Evolutionary conservation across 2,888 invertebrate genomes (phyloP), one percentile per base, ranked within the genome.

Genomic region (Smittia aterrima): DNA sequence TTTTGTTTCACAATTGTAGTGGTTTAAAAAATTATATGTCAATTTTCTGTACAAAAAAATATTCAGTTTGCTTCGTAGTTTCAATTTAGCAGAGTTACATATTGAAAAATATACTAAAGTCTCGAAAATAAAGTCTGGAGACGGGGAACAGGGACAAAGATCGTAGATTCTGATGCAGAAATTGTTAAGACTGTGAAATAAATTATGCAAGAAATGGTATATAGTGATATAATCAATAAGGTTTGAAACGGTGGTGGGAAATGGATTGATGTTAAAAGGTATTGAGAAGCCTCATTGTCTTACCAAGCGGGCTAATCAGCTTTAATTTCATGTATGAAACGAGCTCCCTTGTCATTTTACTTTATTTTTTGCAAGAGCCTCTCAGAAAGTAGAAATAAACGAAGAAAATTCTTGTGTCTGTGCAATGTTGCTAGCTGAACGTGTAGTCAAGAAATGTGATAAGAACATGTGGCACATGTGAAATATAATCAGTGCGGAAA

Each of bases 1-100:
- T 66, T 38, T 47, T 71, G 41, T 72, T 40, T 72, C 62, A 24
- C 72, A 72, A 72, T 16, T 72, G 72, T 72, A 72, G 72, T 72
- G 72, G 72, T 72, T 62, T 72, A 62, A 72, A 71, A 72, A 62
- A 72, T 72, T 72, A 72, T 72, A 72, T 72, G 72, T 72, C 72
- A 72, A 72, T 72, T 72, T 66, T 72, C 72, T 72, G 72, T 58
- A 72, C 72, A 72, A 32, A 72, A 68, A 72, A 53, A 70, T 70
- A 70, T 72, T 72, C 72, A 72, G 53, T 72, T 72, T 40, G 72
- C 72, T 72, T 72, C 72, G 72, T 58, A 38, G 72, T 72, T 72
- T 72, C 72, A 32, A 72, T 72, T 72, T 54, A 72, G 72, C 32
- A 38, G 54, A 72, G 72, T 72, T 72, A 72, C 32, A 72, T 24